Conservation (phyloP, 2,888 invertebrate genomes). For the Eupsilia transversa region DNA sequence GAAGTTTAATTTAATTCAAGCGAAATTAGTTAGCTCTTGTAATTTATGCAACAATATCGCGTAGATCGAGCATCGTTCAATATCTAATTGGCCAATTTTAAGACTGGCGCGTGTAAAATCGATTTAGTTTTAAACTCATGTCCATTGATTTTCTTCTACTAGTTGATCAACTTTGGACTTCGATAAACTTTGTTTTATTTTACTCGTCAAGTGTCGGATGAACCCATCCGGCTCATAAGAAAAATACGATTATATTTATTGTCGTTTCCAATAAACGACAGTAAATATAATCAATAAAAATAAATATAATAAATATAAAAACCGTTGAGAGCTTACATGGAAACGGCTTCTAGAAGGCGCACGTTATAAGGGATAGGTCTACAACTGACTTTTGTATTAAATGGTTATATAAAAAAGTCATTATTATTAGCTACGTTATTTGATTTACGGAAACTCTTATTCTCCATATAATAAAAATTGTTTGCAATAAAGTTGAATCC, state of each 20-base stretch:
- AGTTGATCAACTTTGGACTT: background rate
- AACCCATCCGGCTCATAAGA: too few species aligned
- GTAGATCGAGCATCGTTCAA: background rate
- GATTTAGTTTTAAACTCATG: background rate
- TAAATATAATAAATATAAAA: too few species aligned
- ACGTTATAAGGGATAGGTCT: too few species aligned
- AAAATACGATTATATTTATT: too few species aligned
- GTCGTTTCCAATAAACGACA: too few species aligned
- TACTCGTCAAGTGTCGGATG: too few species aligned
- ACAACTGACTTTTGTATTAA: too few species aligned
- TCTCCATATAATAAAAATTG: background rate
- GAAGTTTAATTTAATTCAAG: background rate
- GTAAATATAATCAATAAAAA: too few species aligned
- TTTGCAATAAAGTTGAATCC: constrained; percentile 2
- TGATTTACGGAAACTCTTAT: background rate
- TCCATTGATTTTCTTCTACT: background rate
- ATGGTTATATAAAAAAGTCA: background rate
- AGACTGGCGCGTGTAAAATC: background rate
- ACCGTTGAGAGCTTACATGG: too few species aligned
- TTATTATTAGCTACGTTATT: background rate
- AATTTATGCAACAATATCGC: background rate
- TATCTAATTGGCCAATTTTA: background rate
- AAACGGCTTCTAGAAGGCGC: too few species aligned
- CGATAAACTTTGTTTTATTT: background rate
- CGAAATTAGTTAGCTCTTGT: background rate